These are phyloP conservation scores for Monodelphis domestica DNA, from an alignment of 2,797 vertebrate species.

Conservation along the genomic window DNA sequence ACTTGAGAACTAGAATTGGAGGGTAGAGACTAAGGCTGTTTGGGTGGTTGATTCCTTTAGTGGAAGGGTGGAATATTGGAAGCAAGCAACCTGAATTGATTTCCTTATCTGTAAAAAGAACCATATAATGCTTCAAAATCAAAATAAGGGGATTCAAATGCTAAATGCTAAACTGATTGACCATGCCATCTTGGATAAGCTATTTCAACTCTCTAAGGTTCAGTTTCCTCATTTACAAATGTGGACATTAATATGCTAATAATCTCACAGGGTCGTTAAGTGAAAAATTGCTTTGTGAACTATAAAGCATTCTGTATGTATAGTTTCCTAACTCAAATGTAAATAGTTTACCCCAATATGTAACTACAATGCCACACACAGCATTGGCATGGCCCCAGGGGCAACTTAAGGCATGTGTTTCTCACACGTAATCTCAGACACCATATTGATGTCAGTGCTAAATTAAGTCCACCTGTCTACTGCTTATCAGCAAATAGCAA, in stretches of 20 bases:
- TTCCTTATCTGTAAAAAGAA: neutral
- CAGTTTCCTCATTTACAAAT: neutral
- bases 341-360: no score
- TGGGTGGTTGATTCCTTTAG: neutral
- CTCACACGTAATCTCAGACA: neutral
- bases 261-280: neutral
- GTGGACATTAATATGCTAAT: neutral
- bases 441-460: neutral
- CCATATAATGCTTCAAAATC: neutral
- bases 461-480: neutral
- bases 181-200: neutral
- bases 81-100: neutral
- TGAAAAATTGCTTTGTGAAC: neutral
- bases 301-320: neutral
- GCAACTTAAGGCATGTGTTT: neutral
- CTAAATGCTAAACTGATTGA: neutral
- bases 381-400: neutral
- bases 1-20: neutral
- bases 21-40: neutral
- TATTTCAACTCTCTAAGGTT: neutral
- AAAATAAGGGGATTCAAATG: neutral
- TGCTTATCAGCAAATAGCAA: neutral
- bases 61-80: neutral
- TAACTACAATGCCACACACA: no score
- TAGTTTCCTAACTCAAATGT: no score